Evolutionary conservation across 2,797 vertebrate genomes (phyloP), one percentile per base, ranked within the genome.

Genomic region (Anabacerthia variegaticeps): DNA sequence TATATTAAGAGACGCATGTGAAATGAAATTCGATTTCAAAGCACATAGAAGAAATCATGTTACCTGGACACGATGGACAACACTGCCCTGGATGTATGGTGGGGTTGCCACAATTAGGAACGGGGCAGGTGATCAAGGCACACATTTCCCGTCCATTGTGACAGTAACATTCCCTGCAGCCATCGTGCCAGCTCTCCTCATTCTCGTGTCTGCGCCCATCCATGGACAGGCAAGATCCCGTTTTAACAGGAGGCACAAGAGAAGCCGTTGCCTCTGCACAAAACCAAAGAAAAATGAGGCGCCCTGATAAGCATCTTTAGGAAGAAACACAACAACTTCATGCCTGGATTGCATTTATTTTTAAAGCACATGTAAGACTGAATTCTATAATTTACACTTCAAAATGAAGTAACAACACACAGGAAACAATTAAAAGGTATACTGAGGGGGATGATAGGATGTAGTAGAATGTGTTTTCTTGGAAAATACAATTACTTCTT

Each of bases 91-190:
- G 97, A 23, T 97, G 98, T 83, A 99, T 98, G 93, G 98, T 98
- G 71, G 98, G 99, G 89, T 96, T 98, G 85, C 98, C 97, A 82
- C 99, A 99, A 54, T 97, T 98, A 30, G 98, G 99, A 55, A 99
- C 98, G 0, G 98, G 98, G 92, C 99, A 99, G 85, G 98, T 98
- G 96, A 99, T 99, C 73, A 99, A 97, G 73, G 98, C 98, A 88
- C 99, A 99, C 99, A 99, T 99, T 90, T 99, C 99, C 77, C 98
- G 97, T 37, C 98, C 98, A 0, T 95, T 98, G 87, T 98, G 98
- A 80, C 99, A 99, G 96, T 98, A 99, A 90, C 99, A 99, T 16
- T 99, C 98, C n/a, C 99, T 98, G 97, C 99, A 99, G 78, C 99
- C 99, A 14, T 99, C 99, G 3, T 99, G 98, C 99, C 99, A 99